A percentile compares a stretch with the other conserved stretches of the same genome.
phyloP scores from a whole-genome alignment of 1,140 invertebrate species.

The Neuroterus valhalla region DNA sequence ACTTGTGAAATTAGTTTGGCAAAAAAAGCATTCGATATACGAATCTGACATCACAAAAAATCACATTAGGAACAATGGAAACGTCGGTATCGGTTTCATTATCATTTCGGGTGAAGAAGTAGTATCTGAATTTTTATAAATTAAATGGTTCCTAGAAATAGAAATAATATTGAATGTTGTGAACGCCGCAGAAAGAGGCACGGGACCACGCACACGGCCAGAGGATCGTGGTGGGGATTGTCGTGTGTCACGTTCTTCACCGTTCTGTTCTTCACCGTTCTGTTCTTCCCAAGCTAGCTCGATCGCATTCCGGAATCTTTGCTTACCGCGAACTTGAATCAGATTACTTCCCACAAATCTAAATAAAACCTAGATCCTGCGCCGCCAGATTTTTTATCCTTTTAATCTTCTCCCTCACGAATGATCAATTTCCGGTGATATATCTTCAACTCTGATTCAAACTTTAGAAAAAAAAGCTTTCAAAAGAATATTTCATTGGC shows the following conservation, averaged over 20 bases:
- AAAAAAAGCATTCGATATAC: too few relatives aligned
- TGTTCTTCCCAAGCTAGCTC: slow-evolving; percentile 28
- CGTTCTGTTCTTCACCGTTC: slow-evolving; percentile 36
- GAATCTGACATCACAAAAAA: too few relatives aligned
- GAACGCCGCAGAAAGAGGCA: slow-evolving; percentile 40
- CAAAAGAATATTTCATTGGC: too few relatives aligned
- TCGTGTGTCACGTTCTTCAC: slow-evolving; percentile 53
- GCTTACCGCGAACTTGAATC: slow-evolving; percentile 50
- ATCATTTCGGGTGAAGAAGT: too few relatives aligned
- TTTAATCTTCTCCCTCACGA: not conserved
- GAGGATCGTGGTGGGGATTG: slow-evolving; percentile 42
- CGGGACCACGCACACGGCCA: slow-evolving; percentile 41
- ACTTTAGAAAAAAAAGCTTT: too few relatives aligned
- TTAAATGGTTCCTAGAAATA: not conserved
- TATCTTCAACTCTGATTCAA: not conserved
- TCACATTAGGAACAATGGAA: too few relatives aligned
- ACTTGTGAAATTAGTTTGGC: too few relatives aligned
- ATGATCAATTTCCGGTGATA: slow-evolving; percentile 1
- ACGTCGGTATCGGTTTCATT: too few relatives aligned
- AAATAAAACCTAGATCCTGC: slow-evolving; percentile 6
- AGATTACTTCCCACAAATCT: slow-evolving; percentile 36
- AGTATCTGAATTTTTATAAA: too few relatives aligned
- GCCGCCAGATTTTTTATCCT: slow-evolving; percentile 5
- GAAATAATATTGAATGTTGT: slow-evolving; percentile 30
- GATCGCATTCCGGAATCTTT: slow-evolving; percentile 49